Evolutionary conservation across 2,888 invertebrate species (phyloP).

Genomic region (Drosophila neotestacea): DNA sequence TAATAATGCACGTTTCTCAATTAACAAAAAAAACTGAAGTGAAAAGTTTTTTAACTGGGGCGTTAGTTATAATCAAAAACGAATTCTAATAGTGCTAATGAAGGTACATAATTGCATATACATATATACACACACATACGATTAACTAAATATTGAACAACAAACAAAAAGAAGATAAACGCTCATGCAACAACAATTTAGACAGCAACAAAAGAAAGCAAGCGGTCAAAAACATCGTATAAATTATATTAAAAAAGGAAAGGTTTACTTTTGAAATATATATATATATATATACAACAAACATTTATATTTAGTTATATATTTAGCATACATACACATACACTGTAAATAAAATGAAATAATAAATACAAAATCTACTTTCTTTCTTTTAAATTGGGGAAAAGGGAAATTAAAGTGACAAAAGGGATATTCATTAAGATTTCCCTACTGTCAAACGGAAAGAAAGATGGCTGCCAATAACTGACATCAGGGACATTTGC

Average conservation of each 20-base stretch:
- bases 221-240: slow-evolving; percentile 34
- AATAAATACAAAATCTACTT: slow-evolving; percentile 48
- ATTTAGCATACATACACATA: slow-evolving; percentile 79
- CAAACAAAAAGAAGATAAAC: slow-evolving; percentile 15
- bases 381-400: not conserved
- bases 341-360: slow-evolving; percentile 83
- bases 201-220: slow-evolving; percentile 31
- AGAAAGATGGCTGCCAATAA: not conserved
- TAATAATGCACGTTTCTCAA: slow-evolving; percentile 42
- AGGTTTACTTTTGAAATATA: slow-evolving; percentile 76
- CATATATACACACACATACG: slow-evolving; percentile 25
- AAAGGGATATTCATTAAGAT: not conserved
- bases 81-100: slow-evolving; percentile 60
- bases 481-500: slow-evolving; percentile 4
- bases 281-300: slow-evolving; percentile 63
- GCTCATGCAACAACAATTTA: slow-evolving; percentile 60
- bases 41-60: slow-evolving; percentile 22
- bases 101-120: slow-evolving; percentile 41
- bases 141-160: slow-evolving; percentile 58
- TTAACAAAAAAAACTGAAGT: slow-evolving; percentile 17
- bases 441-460: not conserved
- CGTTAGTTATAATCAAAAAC: slow-evolving; percentile 47
- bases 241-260: slow-evolving; percentile 61
- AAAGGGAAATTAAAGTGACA: not conserved
- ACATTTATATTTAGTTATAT: slow-evolving; percentile 83